Percentiles rank a stretch among this genome's conserved stretches.
Conservation (phyloP, 2,113 vertebrate species). For the Cyprinus carpio region DNA sequence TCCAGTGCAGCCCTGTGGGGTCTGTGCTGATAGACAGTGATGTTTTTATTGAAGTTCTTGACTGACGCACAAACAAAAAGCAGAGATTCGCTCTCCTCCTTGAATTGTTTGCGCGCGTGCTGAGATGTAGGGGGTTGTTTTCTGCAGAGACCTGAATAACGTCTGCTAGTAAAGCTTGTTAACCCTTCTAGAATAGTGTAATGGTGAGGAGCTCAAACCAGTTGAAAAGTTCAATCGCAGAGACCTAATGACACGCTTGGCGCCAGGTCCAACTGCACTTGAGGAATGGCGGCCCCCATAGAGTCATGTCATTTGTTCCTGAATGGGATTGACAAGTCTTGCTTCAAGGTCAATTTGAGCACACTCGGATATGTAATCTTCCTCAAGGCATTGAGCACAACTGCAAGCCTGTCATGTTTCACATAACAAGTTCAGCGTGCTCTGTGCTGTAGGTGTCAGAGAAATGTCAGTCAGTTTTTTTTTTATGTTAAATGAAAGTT, state of each 20-base stretch:
- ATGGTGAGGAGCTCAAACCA: neutral
- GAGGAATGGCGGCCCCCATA: neutral
- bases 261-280: neutral
- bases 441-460: neutral
- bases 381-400: neutral
- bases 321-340: neutral
- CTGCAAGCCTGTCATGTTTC: slow-evolving; percentile 15
- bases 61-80: neutral
- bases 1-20: neutral
- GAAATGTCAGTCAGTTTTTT: neutral
- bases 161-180: neutral
- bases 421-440: neutral
- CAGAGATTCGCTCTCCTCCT: neutral
- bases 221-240: neutral
- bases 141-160: neutral
- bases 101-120: neutral
- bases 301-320: neutral
- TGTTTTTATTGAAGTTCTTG: neutral
- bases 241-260: neutral
- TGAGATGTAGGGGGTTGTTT: neutral
- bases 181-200: neutral
- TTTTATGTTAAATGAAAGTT: neutral
- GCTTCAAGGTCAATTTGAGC: neutral
- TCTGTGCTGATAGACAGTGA: neutral
- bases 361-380: slow-evolving; percentile 7